Evolutionary conservation across 2,888 invertebrate genomes (phyloP).

Genomic region (Cotesia congregata): DNA sequence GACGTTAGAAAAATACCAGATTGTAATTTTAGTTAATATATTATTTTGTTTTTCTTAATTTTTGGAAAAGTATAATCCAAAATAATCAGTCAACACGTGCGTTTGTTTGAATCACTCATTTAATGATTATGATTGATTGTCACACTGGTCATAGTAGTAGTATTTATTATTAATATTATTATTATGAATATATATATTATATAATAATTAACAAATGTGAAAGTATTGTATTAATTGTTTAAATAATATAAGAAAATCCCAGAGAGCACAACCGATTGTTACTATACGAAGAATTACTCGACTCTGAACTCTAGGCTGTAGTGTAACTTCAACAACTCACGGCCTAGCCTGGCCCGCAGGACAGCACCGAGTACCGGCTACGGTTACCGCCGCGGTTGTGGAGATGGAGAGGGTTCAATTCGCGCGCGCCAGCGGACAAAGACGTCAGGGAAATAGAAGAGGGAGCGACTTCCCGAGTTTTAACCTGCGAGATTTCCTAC

Average conservation of each 20-base stretch:
- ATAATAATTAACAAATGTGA: neutral
- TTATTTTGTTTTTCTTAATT: too few relatives aligned
- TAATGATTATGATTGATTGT: constrained; percentile 58
- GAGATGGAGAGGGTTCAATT: constrained; percentile 45
- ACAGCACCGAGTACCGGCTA: constrained; percentile 51
- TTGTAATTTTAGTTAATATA: neutral
- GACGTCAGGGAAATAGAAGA: constrained; percentile 32
- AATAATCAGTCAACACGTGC: constrained; percentile 23
- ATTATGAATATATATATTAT: constrained; percentile 33
- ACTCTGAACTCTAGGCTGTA: constrained; percentile 11
- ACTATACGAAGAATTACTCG: constrained; percentile 56
- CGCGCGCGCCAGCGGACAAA: constrained; percentile 38
- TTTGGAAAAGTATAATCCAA: neutral
- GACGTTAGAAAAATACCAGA: neutral
- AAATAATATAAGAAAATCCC: too few relatives aligned
- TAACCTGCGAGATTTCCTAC: constrained; percentile 17
- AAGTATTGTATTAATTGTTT: too few relatives aligned
- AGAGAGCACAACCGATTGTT: constrained; percentile 33
- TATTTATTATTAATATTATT: constrained; percentile 19
- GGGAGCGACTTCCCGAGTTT: constrained; percentile 45
- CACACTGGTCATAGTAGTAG: constrained; percentile 48
- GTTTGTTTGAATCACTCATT: constrained; percentile 37
- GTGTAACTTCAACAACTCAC: constrained; percentile 42
- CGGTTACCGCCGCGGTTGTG: constrained; percentile 24
- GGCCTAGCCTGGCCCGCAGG: constrained; percentile 56